Base-by-base conservation (phyloP, 2,888 invertebrate genomes). In the Toxonevra muliebris region DNA sequence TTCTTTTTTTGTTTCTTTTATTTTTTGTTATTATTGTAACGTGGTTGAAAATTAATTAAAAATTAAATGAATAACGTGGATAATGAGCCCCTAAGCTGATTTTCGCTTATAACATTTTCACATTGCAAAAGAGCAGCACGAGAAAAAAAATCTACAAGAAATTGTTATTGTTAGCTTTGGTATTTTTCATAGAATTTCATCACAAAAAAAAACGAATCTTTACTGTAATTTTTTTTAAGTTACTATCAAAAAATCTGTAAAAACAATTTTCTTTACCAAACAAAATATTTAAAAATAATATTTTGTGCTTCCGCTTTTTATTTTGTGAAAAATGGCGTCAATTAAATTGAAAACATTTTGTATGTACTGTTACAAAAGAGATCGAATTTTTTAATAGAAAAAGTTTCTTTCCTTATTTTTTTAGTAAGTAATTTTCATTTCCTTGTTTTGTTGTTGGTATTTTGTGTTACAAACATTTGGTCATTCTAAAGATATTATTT, bases 51-150 rank as follows among this genome's bases (percentile, higher is more conserved):
- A 81, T 81, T 81, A 81, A 81, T 81, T 81, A 81, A 80, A 80
- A 81, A 80, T 80, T 81, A 81, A 77, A 77, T 79, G 76, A 81
- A 81, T 80, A 81, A 81, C 71, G 69, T 74, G 81, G 81, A 81
- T 82, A 82, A 82, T 80, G 79, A 79, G 82, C 79, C 81, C 82
- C 80, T 82, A 82, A 81, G 81, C 81, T 80, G 81, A 79, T 79
- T 82, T 81, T 76, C 72, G 76, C 75, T 74, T 77, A 75, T 76
- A 80, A 77, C 69, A 65, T 76, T 76, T 80, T 76, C 75, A 54
- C 69, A 65, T 60, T 30, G 48, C 30, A 17, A 17, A 57, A n/a
- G 45, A 30, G 15, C 45, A 48, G 48, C 13, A 17, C 40, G 40
- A 42, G 40, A 42, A 45, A 19, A 55, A 40, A 19, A 48, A 9